These are phyloP conservation scores for Vandiemenella viatica DNA, from an alignment of 2,888 invertebrate species.

Conservation along the genomic window DNA sequence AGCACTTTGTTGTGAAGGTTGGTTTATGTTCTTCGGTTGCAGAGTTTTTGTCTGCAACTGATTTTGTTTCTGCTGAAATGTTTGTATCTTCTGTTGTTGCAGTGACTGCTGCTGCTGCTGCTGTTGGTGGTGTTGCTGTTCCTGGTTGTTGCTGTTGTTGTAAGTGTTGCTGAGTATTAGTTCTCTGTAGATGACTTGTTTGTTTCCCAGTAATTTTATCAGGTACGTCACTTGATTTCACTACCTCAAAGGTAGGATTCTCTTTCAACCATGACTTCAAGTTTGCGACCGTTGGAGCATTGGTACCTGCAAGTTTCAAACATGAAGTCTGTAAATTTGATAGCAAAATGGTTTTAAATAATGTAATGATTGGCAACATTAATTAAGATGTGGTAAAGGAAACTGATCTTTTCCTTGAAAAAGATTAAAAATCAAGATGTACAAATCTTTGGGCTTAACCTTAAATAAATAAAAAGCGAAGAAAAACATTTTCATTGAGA, in stretches of 20 bases:
- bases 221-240: constrained; percentile 27
- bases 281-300: constrained; percentile 67
- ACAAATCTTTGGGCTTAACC: no score
- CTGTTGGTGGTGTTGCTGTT: neutral
- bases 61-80: no score
- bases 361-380: no score
- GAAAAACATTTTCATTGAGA: no score
- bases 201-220: no score
- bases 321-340: neutral
- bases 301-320: constrained; percentile 42
- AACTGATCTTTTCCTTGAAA: no score
- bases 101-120: neutral
- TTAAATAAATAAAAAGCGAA: no score
- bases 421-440: no score
- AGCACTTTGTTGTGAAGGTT: neutral
- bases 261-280: constrained; percentile 70
- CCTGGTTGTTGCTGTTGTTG: neutral
- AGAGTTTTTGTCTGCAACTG: neutral
- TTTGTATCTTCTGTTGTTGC: neutral
- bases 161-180: neutral
- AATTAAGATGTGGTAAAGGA: no score
- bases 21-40: neutral
- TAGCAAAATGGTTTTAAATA: neutral
- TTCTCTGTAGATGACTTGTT: no score
- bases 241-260: constrained; percentile 77